Base-by-base conservation (phyloP, 2,797 vertebrate species). In the Coreius guichenoti region DNA sequence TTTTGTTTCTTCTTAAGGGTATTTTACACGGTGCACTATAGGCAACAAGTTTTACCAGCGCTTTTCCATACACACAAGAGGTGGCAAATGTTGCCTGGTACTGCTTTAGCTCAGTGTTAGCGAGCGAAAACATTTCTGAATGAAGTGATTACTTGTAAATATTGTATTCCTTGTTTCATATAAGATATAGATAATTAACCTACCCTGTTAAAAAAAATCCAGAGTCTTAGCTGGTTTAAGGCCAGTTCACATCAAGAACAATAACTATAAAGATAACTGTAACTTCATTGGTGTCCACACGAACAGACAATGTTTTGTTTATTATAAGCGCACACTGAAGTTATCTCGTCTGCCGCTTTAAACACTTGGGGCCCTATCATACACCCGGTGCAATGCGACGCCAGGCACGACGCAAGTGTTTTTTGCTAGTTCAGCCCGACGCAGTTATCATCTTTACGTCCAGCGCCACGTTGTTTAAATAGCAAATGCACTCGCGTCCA, bases 21-120 rank as follows among this genome's bases (percentile, higher is more conserved):
- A 51, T 83, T 63, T 83, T 76, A 72, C 80, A 70, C 33, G 49
- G 78, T 80, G 54, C 54, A 6, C 54, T 5, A 1, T 61, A 43
- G 49, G 33, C 33, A 8, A 23, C 16, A n/a, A 17, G 2, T n/a
- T 36, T 76, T 17, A 77, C 51, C 13, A 14, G 19, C 3, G 0
- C 51, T 58, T n/a, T 77, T 39, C 13, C 33, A 77, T 77, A 17
- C 3, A 36, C 21, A 5, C 1, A 26, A 26, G 23, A 5, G 16
- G 16, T 74, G 8, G 16, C 72, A 74, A 74, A 31, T 5, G 7
- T 29, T 29, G 14, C 19, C 29, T 11, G 51, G 33, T 58, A 9
- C 51, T 58, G 31, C 23, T 36, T 76, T 56, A 56, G 31, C 12
- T 36, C 12, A 39, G 23, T 54, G 9, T 21, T 75, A 75, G 47